Evolutionary conservation across 1,140 invertebrate species (phyloP), one percentile per base, ranked within the genome.

Genomic region (Mamestra configurata): DNA sequence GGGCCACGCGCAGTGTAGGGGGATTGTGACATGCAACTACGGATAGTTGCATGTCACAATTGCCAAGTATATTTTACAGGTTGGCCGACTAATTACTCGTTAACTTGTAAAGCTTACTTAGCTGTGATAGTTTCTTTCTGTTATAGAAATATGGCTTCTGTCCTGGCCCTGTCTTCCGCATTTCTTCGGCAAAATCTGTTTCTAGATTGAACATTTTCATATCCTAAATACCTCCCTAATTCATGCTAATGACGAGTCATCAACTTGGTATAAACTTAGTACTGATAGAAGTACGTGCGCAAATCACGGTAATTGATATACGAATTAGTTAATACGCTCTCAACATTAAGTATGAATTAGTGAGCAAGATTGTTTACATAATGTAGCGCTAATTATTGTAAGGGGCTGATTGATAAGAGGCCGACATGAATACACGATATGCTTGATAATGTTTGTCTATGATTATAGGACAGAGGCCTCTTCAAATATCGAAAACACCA

Each of bases 251-350:
- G n/a, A 27, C 11, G 18, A 61, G 31, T 15, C 35, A 64, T 10
- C 1, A 11, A 37, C 51, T 22, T 64, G 35, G 13, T 20, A 27
- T 15, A 46, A 22, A 46, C 64, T 46, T 18, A 68, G 40, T 46
- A 68, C 31, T 15, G 20, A 46, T 5, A 13, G 0, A 68, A 40
- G 37, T 40, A 43, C 37, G 64, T 68, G 18, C 37, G 11, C 18
- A 40, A 68, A 68, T 46, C 37, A 73, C 18, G 11, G 43, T 79
- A 71, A 79, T 79, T 79, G 64, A 71, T 49, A 79, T 79, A 59
- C 68, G 59, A 79, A 79, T 79, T 79, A 79, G 66, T 55, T 79
- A 79, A 79, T 71, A 79, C 66, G 66, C 66, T 18, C 77, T 71
- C 53, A 6, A 27, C 70, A 73, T 73, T 73, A 27, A 55, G 27